Evolutionary conservation across 2,888 invertebrate genomes (phyloP).

Genomic region (Melieria omissa): DNA sequence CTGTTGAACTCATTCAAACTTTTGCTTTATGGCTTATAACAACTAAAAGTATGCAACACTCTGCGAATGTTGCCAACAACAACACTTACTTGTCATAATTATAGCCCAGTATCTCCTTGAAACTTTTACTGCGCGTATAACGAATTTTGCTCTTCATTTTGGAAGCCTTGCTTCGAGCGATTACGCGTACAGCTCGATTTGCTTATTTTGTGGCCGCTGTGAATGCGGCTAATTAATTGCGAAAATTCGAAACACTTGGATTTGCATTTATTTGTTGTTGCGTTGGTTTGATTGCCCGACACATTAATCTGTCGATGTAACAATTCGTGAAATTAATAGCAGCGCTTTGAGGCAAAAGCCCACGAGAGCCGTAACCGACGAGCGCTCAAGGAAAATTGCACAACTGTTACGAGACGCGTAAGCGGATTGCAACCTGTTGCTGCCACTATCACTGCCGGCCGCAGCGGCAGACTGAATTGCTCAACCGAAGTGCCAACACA

Average conservation of each 20-base stretch:
- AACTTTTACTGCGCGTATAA: slow-evolving; percentile 63
- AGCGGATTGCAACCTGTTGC: neutral
- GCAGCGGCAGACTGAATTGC: slow-evolving; percentile 22
- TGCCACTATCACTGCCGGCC: slow-evolving; percentile 25
- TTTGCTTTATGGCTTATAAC: too few relatives aligned
- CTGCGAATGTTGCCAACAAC: too few relatives aligned
- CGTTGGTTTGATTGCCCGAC: too few relatives aligned
- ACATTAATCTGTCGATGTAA: too few relatives aligned
- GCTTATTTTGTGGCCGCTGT: neutral
- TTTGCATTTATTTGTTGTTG: neutral
- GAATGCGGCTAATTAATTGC: neutral
- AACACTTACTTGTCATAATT: slow-evolving; percentile 59
- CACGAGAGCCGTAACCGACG: too few relatives aligned
- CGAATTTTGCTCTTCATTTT: slow-evolving; percentile 61
- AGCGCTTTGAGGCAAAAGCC: too few relatives aligned
- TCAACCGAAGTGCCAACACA: slow-evolving; percentile 23
- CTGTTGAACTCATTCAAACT: neutral
- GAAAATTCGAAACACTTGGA: neutral
- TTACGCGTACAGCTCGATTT: slow-evolving; percentile 8
- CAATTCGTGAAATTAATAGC: too few relatives aligned
- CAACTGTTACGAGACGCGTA: neutral
- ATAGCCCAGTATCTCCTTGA: slow-evolving; percentile 58
- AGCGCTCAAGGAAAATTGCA: too few relatives aligned
- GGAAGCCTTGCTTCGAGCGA: neutral
- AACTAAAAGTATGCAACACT: too few relatives aligned